Evolutionary conservation across 2,888 invertebrate genomes (phyloP).

Genomic region (Nasonovia ribisnigri): DNA sequence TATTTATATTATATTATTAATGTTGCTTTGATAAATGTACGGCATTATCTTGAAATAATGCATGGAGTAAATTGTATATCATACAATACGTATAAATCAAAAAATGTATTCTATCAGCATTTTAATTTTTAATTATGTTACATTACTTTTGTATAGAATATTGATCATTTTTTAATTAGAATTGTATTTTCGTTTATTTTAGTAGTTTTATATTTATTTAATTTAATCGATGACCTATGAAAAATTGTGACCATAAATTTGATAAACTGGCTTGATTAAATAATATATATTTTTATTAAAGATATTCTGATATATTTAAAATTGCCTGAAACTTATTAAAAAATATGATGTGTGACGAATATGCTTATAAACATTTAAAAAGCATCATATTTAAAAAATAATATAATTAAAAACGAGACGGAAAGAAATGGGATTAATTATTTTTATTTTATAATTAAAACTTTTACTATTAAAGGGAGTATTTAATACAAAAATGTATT

Average conservation of each 20-base stretch:
- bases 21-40: slow-evolving; percentile 7
- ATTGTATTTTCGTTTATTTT: slow-evolving; percentile 1
- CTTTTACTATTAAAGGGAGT: neutral
- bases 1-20: slow-evolving; percentile 38
- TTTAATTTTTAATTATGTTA: slow-evolving; percentile 29
- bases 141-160: neutral
- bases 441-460: slow-evolving; percentile 13
- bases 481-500: neutral
- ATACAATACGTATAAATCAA: too few species aligned
- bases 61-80: neutral
- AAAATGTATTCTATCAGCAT: slow-evolving; percentile 1
- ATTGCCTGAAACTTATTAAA: neutral
- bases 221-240: neutral
- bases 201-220: neutral
- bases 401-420: neutral
- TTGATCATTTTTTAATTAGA: slow-evolving; percentile 8
- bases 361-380: neutral
- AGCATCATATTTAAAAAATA: neutral
- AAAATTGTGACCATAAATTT: neutral
- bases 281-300: neutral
- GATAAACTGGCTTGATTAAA: neutral
- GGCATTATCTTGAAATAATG: neutral
- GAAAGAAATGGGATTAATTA: neutral
- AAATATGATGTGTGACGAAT: neutral
- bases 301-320: neutral